Percentiles rank a stretch among this genome's conserved stretches.
Conservation (phyloP, 2,113 vertebrate genomes). For the Oceanodroma tethys region DNA sequence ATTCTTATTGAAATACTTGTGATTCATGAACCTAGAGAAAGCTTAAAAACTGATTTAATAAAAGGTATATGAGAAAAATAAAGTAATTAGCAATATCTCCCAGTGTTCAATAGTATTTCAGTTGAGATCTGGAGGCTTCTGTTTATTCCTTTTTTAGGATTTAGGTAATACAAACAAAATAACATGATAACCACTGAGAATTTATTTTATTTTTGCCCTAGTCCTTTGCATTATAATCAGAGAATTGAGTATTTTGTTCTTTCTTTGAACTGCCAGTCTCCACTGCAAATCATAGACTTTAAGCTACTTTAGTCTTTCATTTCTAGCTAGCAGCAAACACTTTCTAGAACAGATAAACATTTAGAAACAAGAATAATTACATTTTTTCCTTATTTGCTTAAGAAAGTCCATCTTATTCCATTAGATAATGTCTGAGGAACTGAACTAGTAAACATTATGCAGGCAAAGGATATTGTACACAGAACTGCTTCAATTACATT, state of each 20-base stretch:
- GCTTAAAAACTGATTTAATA: neutral
- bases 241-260: neutral
- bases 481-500: neutral
- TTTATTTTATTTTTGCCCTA: neutral
- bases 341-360: neutral
- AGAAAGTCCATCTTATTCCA: neutral
- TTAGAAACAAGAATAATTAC: neutral
- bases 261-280: neutral
- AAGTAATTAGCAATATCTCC: neutral
- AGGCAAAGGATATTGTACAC: neutral
- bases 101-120: neutral
- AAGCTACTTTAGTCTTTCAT: neutral
- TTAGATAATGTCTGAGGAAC: neutral
- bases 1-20: neutral
- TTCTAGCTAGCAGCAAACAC: neutral
- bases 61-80: neutral
- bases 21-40: neutral
- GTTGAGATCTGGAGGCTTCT: neutral
- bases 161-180: neutral
- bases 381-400: neutral
- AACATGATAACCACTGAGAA: neutral
- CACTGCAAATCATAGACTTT: neutral
- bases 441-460: neutral
- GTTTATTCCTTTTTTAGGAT: neutral
- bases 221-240: neutral